Evolutionary conservation across 2,888 invertebrate genomes (phyloP).

Genomic region (Anagyrus pseudococci): DNA sequence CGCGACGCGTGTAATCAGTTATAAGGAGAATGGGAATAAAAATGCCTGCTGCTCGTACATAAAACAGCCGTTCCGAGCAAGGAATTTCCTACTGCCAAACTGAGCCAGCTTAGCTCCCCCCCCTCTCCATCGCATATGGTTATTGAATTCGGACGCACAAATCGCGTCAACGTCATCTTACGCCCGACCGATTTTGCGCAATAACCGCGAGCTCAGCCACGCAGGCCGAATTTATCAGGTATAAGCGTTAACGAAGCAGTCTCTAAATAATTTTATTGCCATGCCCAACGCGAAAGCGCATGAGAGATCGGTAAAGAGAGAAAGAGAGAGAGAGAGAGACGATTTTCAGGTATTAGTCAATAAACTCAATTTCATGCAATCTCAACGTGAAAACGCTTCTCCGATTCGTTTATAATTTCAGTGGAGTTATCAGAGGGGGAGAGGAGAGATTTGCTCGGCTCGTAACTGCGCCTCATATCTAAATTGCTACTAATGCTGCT

Average conservation of each 20-base stretch:
- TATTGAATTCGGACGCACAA: constrained; percentile 14
- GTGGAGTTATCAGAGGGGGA: constrained; percentile 14
- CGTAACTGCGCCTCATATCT: constrained; percentile 11
- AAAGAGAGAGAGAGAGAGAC: neutral
- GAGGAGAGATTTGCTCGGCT: neutral
- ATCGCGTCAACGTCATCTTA: constrained; percentile 18
- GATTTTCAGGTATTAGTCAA: neutral
- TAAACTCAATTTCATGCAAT: neutral
- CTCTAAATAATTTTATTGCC: constrained; percentile 23
- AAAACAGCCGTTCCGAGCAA: too few relatives aligned
- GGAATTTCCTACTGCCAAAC: too few relatives aligned
- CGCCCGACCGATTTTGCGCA: neutral
- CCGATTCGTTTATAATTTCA: constrained; percentile 22
- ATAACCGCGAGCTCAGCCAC: neutral
- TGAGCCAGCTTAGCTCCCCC: too few relatives aligned
- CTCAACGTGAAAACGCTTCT: constrained; percentile 14
- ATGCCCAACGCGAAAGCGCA: constrained; percentile 1
- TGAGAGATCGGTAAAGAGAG: too few relatives aligned
- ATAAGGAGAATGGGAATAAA: too few relatives aligned
- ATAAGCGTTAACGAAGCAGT: constrained; percentile 16
- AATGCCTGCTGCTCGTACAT: too few relatives aligned
- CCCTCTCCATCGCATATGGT: too few relatives aligned
- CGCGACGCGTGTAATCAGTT: too few relatives aligned
- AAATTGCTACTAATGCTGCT: constrained; percentile 24
- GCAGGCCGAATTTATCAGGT: constrained; percentile 7